These are phyloP conservation scores for Cyclopterus lumpus DNA, from an alignment of 2,797 vertebrate genomes.

Conservation along the genomic window DNA sequence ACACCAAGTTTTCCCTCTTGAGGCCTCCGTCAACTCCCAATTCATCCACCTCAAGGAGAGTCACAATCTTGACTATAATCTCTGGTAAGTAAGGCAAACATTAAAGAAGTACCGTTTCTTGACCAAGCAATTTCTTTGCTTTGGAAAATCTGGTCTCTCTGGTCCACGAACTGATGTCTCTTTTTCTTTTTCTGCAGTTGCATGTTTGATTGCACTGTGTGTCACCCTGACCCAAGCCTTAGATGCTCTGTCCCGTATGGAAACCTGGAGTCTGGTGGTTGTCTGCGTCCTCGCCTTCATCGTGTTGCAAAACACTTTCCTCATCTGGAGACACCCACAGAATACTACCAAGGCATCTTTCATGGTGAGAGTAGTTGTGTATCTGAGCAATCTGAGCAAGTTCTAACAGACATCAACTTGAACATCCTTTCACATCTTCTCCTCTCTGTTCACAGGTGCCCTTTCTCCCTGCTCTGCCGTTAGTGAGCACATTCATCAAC, in stretches of 20 bases:
- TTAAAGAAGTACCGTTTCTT: background rate
- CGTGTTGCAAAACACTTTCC: conserved; percentile 62
- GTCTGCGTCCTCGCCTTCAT: conserved; percentile 74
- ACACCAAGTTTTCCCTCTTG: conserved; percentile 62
- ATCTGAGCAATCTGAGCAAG: background rate
- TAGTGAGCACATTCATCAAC: conserved; percentile 86
- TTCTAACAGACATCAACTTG: background rate
- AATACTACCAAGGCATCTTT: conserved; percentile 84
- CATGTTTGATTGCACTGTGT: conserved; percentile 73
- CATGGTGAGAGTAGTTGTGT: conserved; percentile 78
- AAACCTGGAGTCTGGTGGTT: conserved; percentile 81
- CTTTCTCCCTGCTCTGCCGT: conserved; percentile 85
- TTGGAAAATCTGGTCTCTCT: background rate
- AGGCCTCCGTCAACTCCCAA: conserved; percentile 71
- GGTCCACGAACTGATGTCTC: background rate
- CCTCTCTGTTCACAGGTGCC: conserved; percentile 82
- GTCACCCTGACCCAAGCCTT: conserved; percentile 71
- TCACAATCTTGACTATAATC: conserved; percentile 75
- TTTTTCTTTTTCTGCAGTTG: conserved; percentile 69
- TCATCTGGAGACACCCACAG: conserved; percentile 89
- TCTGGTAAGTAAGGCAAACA: conserved; percentile 66
- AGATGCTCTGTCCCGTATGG: conserved; percentile 63
- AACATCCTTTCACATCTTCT: background rate
- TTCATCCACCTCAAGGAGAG: conserved; percentile 73
- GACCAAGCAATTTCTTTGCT: background rate